phyloP scores from a whole-genome alignment of 1,140 invertebrate species.

The Rhynchophorus ferrugineus region DNA sequence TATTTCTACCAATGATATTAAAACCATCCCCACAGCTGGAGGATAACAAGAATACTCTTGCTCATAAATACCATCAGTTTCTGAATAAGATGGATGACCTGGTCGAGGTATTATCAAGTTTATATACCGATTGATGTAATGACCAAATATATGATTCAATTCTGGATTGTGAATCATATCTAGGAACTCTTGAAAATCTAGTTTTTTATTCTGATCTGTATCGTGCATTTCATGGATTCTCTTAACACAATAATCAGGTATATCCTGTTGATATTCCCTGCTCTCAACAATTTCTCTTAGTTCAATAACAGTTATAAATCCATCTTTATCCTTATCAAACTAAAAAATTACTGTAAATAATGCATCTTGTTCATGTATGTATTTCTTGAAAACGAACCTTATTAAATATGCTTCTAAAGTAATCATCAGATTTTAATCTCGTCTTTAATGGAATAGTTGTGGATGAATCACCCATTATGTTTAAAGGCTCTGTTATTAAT shows the following conservation, averaged over 20 bases:
- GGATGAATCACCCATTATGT: neutral
- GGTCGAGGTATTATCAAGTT: slow-evolving; percentile 35
- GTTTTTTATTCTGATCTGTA: slow-evolving; percentile 59
- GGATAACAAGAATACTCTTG: slow-evolving; percentile 81
- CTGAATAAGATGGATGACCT: slow-evolving; percentile 15
- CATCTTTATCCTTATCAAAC: slow-evolving; percentile 69
- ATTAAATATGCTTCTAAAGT: slow-evolving; percentile 21
- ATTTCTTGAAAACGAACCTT: slow-evolving; percentile 4
- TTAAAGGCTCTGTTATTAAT: too few relatives aligned
- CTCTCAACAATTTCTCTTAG: slow-evolving; percentile 56
- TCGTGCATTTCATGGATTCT: slow-evolving; percentile 66
- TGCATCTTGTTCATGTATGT: slow-evolving; percentile 1
- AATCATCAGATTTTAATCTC: slow-evolving; percentile 8
- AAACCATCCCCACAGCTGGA: slow-evolving; percentile 78
- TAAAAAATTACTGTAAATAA: slow-evolving; percentile 43
- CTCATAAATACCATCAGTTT: slow-evolving; percentile 54
- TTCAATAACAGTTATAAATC: slow-evolving; percentile 61
- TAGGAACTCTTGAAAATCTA: slow-evolving; percentile 74
- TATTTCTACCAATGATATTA: slow-evolving; percentile 65
- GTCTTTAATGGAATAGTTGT: slow-evolving; percentile 12
- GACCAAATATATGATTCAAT: slow-evolving; percentile 51
- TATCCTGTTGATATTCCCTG: slow-evolving; percentile 56
- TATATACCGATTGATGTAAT: slow-evolving; percentile 34
- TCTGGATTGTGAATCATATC: slow-evolving; percentile 63
- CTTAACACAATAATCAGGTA: slow-evolving; percentile 62